Evolutionary conservation across 2,113 vertebrate genomes (phyloP), one percentile per base, ranked within the genome.

Genomic region (Hippocampus zosterae): DNA sequence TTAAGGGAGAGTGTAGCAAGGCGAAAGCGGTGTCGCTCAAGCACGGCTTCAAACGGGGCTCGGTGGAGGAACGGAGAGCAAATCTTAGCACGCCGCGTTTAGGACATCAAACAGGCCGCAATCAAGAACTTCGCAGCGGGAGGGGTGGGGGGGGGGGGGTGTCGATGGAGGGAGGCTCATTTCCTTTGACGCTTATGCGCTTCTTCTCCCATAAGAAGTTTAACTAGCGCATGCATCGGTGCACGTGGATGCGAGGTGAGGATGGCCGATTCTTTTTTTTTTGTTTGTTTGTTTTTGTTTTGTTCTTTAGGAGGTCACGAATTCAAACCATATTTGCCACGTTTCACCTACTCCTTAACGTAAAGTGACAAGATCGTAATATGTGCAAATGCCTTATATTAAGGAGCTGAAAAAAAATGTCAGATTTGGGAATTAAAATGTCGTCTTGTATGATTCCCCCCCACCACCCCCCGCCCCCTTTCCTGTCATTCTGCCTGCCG

Each of bases 71-170:
- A 89, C 84, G 87, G 84, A 90, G 89, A 89, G 88, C 85, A 86
- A 88, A 90, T 89, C 85, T 89, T 90, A 90, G 90, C 83, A 88
- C 81, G 88, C 81, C 65, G 85, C 84, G 86, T 92, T 93, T 93
- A 92, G 84, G 87, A 92, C 91, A 91, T 93, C 91, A 92, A 92
- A 87, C 84, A 65, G 84, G 83, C 86, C 83, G 85, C 90, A 91
- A 91, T 92, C 90, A 91, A 88, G 70, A 79, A 85, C 85, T 82
- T 86, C 73, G 81, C 87, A 86, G 82, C 74, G 78, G 29, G 29
- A 29, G 29, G 74, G 74, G 56, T 55, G 65, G 37, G 57, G 23
- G 55, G 12, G 41, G 69, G 75, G 59, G 62, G 67, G 76, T 29
- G 83, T 82, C 9, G 66, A 74, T 50, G 72, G 78, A 48, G 77